A percentile compares a stretch with the other conserved stretches of the same genome.
Evolutionary conservation across 2,797 vertebrate genomes (phyloP).

Genomic region (Morus bassanus): DNA sequence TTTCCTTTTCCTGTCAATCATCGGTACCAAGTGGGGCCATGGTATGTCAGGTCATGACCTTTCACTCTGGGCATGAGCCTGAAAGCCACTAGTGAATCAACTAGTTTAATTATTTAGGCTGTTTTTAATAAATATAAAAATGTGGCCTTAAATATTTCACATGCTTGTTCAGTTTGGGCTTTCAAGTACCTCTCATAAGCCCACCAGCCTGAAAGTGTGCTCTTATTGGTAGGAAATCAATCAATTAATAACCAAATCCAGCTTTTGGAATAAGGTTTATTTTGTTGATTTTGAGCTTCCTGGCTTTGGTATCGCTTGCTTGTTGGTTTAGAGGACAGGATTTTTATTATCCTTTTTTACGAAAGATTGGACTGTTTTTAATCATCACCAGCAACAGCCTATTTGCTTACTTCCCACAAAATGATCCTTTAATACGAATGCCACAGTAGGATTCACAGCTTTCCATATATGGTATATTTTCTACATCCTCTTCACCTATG

Average conservation of each 20-base stretch:
- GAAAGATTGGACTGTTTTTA: background rate
- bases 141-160: constrained; percentile 79
- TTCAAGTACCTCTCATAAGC: constrained; percentile 41
- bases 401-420: background rate
- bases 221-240: constrained; percentile 39
- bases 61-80: constrained; percentile 84
- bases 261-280: background rate
- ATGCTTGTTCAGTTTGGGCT: constrained; percentile 71
- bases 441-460: background rate
- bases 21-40: constrained; percentile 77
- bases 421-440: background rate
- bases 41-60: constrained; percentile 89
- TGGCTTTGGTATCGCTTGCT: constrained; percentile 19
- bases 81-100: constrained; percentile 83
- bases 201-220: constrained; percentile 15
- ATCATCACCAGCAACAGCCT: background rate
- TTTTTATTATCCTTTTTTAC: background rate
- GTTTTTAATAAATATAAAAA: constrained; percentile 86
- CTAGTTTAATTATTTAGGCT: constrained; percentile 83
- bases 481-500: background rate
- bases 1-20: constrained; percentile 94
- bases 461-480: background rate
- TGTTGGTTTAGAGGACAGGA: background rate
- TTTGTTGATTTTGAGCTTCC: constrained; percentile 18
- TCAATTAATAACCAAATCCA: constrained; percentile 35